Base-by-base conservation (phyloP, 2,888 invertebrate species). In the Monoplex corrugatus region DNA sequence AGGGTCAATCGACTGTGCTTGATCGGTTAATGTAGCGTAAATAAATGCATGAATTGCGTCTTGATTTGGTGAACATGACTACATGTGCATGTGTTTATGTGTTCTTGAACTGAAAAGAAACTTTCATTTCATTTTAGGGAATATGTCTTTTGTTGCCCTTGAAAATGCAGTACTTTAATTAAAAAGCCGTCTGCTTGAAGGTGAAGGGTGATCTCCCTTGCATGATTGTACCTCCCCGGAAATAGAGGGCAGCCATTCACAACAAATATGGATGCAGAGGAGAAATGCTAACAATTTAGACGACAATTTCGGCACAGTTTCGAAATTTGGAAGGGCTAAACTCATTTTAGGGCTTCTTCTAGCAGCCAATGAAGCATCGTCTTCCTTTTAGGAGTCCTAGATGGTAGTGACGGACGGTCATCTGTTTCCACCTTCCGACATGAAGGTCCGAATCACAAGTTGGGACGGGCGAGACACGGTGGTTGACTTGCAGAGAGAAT, bases 321-420 rank as follows among this genome's bases (percentile, higher is more conserved):
- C 75, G 87, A 57, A 40, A 40, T 68, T 72, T 43, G 40, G 45
- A 78, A 32, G 16, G 45, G 57, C 50, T 50, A 28, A 57, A 45
- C 8, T 38, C 40, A n/a, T 2, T 40, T 38, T n/a, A 45, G 45
- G 28, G 8, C 87, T 13, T 50, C 35, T n/a, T 80, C n/a, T 38
- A 35, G 57, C 82, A 50, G 80, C 40, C 78, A 57, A 82, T 80
- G 82, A 57, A 63, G 38, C 19, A 35, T 50, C 72, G 40, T 50
- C 78, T n/a, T 68, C 35, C 88, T 72, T 63, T 80, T 28, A 86
- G 86, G 80, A 72, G 32, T 63, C 78, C 90, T 92, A 91, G 84
- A 96, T 96, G 96, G 95, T 96, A 93, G 96, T 96, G 72, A 95
- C 96, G 35, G 96, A 96, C 89, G 91, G 94, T 6, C 94, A 92